A percentile compares a stretch with the other conserved stretches of the same genome.
These are phyloP conservation scores for Abscondita cerata DNA, from an alignment of 2,888 invertebrate genomes.

Conservation along the genomic window DNA sequence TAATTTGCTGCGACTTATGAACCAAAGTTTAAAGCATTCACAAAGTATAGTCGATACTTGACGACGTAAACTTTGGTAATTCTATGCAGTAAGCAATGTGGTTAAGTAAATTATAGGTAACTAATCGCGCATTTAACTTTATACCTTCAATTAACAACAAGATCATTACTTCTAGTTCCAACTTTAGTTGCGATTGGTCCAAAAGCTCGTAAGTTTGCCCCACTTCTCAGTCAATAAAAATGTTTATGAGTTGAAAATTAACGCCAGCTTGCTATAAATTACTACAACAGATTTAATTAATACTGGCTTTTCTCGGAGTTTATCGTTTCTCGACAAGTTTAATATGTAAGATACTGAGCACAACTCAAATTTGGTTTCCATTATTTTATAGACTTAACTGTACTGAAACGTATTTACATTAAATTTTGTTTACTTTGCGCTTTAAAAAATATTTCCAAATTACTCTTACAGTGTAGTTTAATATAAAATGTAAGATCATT, in stretches of 20 bases:
- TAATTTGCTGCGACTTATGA: conserved; percentile 28
- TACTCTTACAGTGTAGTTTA: conserved; percentile 6
- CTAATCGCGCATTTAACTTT: conserved; percentile 37
- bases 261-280: conserved; percentile 56
- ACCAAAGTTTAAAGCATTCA: conserved; percentile 20
- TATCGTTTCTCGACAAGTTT: conserved; percentile 35
- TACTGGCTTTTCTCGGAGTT: conserved; percentile 41
- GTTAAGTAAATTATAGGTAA: conserved; percentile 37
- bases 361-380: conserved; percentile 34
- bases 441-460: conserved; percentile 9
- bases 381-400: conserved; percentile 30
- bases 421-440: conserved; percentile 17
- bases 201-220: conserved; percentile 30
- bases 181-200: conserved; percentile 30
- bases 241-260: conserved; percentile 57
- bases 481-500: neutral
- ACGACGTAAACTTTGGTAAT: conserved; percentile 28
- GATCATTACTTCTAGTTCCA: conserved; percentile 30
- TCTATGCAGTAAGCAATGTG: conserved; percentile 25
- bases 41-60: conserved; percentile 22
- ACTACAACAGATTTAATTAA: conserved; percentile 58
- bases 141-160: conserved; percentile 37
- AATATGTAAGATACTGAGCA: conserved; percentile 34
- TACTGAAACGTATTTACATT: conserved; percentile 21
- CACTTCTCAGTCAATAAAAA: conserved; percentile 52